Percentiles rank a stretch among this genome's conserved stretches.
phyloP scores from a whole-genome alignment of 2,888 invertebrate species.

The Ennomos quercinarius region DNA sequence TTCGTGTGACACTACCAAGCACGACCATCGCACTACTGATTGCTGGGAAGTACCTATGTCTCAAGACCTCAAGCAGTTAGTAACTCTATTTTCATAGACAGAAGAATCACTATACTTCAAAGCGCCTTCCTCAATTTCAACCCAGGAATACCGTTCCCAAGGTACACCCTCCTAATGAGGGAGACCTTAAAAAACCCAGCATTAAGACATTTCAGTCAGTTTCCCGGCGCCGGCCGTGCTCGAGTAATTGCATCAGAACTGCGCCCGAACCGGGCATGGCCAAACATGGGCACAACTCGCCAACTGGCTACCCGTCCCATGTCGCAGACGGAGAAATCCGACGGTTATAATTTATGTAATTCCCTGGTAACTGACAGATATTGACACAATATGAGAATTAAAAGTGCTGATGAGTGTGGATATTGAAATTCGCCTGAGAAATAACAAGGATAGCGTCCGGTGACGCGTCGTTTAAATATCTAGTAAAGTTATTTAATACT shows the following conservation, averaged over 20 bases:
- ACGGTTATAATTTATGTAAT: constrained; percentile 20
- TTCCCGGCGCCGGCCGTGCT: constrained; percentile 40
- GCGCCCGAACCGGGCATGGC: constrained; percentile 53
- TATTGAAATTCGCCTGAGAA: too few relatives aligned
- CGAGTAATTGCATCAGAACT: constrained; percentile 56
- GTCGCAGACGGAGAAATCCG: constrained; percentile 28
- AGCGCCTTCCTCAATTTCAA: constrained; percentile 6
- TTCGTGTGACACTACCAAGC: too few relatives aligned
- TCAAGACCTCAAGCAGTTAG: not conserved
- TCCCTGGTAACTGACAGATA: constrained; percentile 16
- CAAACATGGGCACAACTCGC: constrained; percentile 51
- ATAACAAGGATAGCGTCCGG: not conserved
- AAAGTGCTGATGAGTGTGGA: constrained; percentile 4
- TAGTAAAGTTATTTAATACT: not conserved
- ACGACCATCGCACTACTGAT: too few relatives aligned
- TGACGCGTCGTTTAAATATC: not conserved
- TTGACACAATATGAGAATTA: constrained; percentile 27
- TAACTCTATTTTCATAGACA: too few relatives aligned
- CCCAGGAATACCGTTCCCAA: constrained; percentile 14
- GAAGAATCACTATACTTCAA: too few relatives aligned
- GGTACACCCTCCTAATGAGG: constrained; percentile 13
- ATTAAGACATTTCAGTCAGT: constrained; percentile 36
- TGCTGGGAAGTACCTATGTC: not conserved
- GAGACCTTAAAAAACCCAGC: constrained; percentile 14
- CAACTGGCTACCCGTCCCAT: constrained; percentile 23